These are phyloP conservation scores for Solea senegalensis DNA, from an alignment of 2,113 vertebrate genomes.

Conservation along the genomic window DNA sequence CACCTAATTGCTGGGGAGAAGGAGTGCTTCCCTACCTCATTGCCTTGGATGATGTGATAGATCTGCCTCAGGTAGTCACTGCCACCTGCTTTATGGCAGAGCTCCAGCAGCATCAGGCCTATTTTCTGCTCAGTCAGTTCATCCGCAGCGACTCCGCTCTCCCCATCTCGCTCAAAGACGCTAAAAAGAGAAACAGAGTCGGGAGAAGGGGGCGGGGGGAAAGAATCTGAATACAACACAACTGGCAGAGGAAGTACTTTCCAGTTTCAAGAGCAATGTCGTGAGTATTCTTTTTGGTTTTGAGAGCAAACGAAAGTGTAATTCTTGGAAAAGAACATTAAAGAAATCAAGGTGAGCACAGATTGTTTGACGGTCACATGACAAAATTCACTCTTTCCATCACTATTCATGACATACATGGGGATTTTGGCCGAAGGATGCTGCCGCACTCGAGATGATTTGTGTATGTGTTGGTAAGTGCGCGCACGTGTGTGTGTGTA, in stretches of 20 bases:
- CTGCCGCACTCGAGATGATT: slow-evolving; percentile 47
- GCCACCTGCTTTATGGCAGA: slow-evolving; percentile 99
- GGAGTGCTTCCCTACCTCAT: slow-evolving; percentile 98
- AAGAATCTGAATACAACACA: slow-evolving; percentile 17
- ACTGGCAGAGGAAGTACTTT: slow-evolving; percentile 30
- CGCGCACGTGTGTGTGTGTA: slow-evolving; percentile 56
- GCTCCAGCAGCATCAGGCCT: slow-evolving; percentile 96
- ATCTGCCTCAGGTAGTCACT: slow-evolving; percentile 96
- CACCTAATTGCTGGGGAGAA: slow-evolving; percentile 98
- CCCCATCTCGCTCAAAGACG: slow-evolving; percentile 76
- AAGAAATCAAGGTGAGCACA: slow-evolving; percentile 34
- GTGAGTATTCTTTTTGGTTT: not conserved
- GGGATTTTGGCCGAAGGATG: slow-evolving; percentile 45
- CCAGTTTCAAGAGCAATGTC: slow-evolving; percentile 25
- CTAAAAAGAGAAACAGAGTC: slow-evolving; percentile 77
- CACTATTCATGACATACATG: slow-evolving; percentile 54
- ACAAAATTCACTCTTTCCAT: slow-evolving; percentile 44
- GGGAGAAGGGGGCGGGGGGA: slow-evolving; percentile 22
- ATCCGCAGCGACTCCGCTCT: slow-evolving; percentile 77
- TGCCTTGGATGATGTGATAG: slow-evolving; percentile 99
- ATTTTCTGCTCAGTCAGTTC: slow-evolving; percentile 98
- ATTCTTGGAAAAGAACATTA: slow-evolving; percentile 7
- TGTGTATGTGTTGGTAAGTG: slow-evolving; percentile 49
- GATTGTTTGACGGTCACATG: slow-evolving; percentile 32
- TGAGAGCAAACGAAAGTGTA: slow-evolving; percentile 14